A percentile compares a stretch with the other conserved stretches of the same genome.
Evolutionary conservation across 1,140 invertebrate genomes (phyloP).

Genomic region (Pseudomyrmex concolor): DNA sequence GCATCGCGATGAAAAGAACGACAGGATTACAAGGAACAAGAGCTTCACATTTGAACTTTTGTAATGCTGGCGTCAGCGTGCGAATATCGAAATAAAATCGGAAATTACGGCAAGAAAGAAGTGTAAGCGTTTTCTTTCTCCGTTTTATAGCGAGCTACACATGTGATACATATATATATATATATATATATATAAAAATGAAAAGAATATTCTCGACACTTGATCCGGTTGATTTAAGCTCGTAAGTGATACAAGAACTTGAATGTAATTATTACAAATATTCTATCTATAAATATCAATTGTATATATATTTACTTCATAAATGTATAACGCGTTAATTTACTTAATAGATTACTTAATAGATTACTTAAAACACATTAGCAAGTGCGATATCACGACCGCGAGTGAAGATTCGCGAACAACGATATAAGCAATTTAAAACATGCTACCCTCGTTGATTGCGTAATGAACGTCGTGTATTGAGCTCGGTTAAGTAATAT

Average conservation of each 20-base stretch:
- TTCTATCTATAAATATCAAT: background rate
- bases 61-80: background rate
- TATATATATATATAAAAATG: background rate
- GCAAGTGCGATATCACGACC: no score
- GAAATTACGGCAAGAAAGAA: background rate
- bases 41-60: background rate
- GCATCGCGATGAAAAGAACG: no score
- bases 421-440: background rate
- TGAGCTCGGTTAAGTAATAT: slow-evolving; percentile 9
- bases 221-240: background rate
- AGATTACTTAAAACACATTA: no score
- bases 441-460: background rate
- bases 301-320: background rate
- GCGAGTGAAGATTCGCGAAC: background rate
- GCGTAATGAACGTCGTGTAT: background rate
- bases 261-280: background rate
- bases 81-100: background rate
- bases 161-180: background rate
- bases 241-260: background rate
- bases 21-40: background rate
- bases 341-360: no score
- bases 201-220: background rate
- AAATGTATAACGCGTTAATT: no score
- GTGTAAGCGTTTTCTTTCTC: background rate
- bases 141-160: background rate